Conservation (phyloP, 2,888 invertebrate species). For the Torymus auratus region DNA sequence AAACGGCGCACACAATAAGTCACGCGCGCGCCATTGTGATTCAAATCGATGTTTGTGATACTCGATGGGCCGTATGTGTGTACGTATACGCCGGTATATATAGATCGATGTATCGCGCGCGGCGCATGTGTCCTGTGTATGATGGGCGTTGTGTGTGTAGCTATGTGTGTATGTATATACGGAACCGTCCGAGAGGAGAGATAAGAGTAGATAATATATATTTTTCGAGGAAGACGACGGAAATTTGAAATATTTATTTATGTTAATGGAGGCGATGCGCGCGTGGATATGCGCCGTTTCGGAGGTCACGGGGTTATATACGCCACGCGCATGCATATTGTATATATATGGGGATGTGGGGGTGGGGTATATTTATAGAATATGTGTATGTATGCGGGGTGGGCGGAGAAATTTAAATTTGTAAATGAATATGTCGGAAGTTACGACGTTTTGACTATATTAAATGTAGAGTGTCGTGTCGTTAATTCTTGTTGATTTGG, state of each 20-base stretch:
- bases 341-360: too few species aligned
- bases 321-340: neutral
- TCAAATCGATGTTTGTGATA: constrained; percentile 76
- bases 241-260: constrained; percentile 47
- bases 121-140: too few species aligned
- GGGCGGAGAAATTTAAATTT: too few species aligned
- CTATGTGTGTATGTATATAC: neutral
- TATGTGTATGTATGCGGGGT: too few species aligned
- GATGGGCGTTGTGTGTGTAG: constrained; percentile 14
- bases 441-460: too few species aligned
- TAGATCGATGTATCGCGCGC: too few species aligned
- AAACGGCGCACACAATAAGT: constrained; percentile 70
- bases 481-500: too few species aligned
- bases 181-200: neutral
- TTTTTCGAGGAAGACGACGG: constrained; percentile 12
- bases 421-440: too few species aligned
- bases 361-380: too few species aligned
- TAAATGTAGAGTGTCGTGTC: too few species aligned
- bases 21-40: constrained; percentile 70
- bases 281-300: neutral
- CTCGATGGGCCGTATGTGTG: constrained; percentile 64
- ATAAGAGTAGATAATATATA: neutral
- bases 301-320: constrained; percentile 1
- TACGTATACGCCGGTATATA: neutral
- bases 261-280: constrained; percentile 10